Evolutionary conservation across 2,888 invertebrate genomes (phyloP), one percentile per base, ranked within the genome.

Genomic region (Nomada ruficornis): DNA sequence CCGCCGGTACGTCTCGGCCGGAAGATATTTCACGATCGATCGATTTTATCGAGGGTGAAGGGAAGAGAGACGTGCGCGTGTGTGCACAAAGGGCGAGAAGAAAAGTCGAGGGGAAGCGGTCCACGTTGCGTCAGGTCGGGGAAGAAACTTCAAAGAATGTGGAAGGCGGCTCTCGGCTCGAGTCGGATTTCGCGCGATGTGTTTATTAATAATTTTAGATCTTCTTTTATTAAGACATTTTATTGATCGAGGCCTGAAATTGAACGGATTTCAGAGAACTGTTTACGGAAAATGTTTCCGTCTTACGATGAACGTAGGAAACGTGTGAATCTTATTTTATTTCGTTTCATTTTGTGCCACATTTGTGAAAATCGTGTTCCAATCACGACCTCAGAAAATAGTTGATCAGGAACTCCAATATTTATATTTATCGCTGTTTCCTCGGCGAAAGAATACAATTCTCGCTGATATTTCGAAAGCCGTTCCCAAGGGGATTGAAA

Each of bases 11-110:
- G 64, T 71, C 69, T 70, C 44, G 68, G 77, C 69, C 76, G 77
- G 57, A 72, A 76, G 77, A 82, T 79, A 80, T 86, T 88, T 88
- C 52, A 86, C 87, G 81, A 86, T 87, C 87, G 81, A 87, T 88
- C 87, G 84, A 84, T 86, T 77, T 36, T 36, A 69, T 72, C 80
- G 76, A 76, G 77, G 80, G 36, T 7, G 7, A 7, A 7, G 36
- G 36, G n/a, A 13, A 7, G 7, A 26, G n/a, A 20, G 4, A 59
- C 26, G 47, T 50, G 50, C n/a, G 15, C 4, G 20, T 57, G 73
- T 11, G 29, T 9, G 63, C 52, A 74, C 80, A 73, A 78, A 83
- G 83, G 77, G 83, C 77, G 65, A 52, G 20, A 79, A 73, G 76
- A 71, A 76, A 86, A 69, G 70, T 82, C 76, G 70, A 63, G 67